Evolutionary conservation across 2,888 invertebrate species (phyloP), one percentile per base, ranked within the genome.

Genomic region (Autographa gamma): DNA sequence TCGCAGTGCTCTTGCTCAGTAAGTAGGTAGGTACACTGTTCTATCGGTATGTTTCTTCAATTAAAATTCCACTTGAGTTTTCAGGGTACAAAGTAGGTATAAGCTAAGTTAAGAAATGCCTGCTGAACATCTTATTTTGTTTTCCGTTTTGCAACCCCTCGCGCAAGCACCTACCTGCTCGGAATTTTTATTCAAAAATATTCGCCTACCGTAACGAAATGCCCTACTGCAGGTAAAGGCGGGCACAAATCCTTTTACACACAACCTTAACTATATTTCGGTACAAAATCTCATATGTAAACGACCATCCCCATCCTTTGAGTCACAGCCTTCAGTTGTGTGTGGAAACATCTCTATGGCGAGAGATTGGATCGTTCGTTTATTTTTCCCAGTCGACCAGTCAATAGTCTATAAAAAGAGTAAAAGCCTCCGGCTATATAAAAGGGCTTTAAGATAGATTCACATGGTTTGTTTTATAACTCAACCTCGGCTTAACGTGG

Each of bases 381-480:
- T 80, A 82, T 74, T 83, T 80, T 79, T 77, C 83, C 78, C 80
- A 75, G 83, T 72, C 63, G 76, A 74, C 77, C 78, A 76, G 76
- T 72, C 77, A 77, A 85, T 76, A 77, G 82, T 72, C 77, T 72
- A 82, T 88, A 85, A 86, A 80, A 76, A 71, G 19, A 71, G 77
- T 79, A 80, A 77, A 86, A 84, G 77, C 68, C 72, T 77, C 71
- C 64, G 74, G 77, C 77, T 79, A 81, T 81, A 88, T 86, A 88
- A 89, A 87, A 80, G 77, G 80, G 77, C 78, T 78, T 82, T 67
- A 73, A 81, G 85, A 86, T 86, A 85, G 80, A 74, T 79, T 76
- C 74, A 74, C 82, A 83, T 82, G 81, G 81, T 79, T 83, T 86
- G 81, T 83, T 85, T 85, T 85, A 85, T 84, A 84, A 70, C 81